Evolutionary conservation across 1,140 invertebrate genomes (phyloP), one percentile per base, ranked within the genome.

Genomic region (Parapsyche elsis): DNA sequence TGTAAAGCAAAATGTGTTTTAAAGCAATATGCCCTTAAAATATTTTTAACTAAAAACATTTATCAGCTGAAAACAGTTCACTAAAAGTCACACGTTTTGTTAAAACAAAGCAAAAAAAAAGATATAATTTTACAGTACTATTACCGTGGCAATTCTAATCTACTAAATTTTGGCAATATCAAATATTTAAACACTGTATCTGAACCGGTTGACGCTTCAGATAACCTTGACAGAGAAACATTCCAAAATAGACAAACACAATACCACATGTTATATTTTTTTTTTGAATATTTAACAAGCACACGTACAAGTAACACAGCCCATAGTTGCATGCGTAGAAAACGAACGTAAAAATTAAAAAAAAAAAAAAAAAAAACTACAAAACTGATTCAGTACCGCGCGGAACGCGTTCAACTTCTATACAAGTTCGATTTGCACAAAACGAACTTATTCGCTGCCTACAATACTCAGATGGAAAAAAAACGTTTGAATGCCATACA

Each of bases 291-390:
- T 38, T 38, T 1, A 38, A 38, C 9, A 9, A 61, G 16, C 9
- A 53, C 57, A 78, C 76, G 23, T 78, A 78, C 76, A 78, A 23
- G 76, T 30, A 9, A 59, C 24, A 67, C 76, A 78, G 38, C 76
- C 76, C 76, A 78, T 78, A 19, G 59, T 30, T 9, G 26, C 12
- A 44, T 38, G 59, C 61, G 14, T 24, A 64, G 21, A 67, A 9
- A 19, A 67, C 57, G 26, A 30, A 45, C 7, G 44, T 9, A 16
- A 23, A 76, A 12, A 30, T n/a, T 23, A 71, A 30, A 44, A 64
- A 67, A 77, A 10, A n/a, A 9, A 16, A 30, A 30, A 7, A 16
- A 4, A 10, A 30, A 38, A 71, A 30, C 30, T 30, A 30, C 19
- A 10, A 10, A 71, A 30, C 24, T 10, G 16, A 67, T n/a, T 38